These are phyloP conservation scores for Pollenia griseotomentosa DNA, from an alignment of 2,888 invertebrate species.

Conservation along the genomic window DNA sequence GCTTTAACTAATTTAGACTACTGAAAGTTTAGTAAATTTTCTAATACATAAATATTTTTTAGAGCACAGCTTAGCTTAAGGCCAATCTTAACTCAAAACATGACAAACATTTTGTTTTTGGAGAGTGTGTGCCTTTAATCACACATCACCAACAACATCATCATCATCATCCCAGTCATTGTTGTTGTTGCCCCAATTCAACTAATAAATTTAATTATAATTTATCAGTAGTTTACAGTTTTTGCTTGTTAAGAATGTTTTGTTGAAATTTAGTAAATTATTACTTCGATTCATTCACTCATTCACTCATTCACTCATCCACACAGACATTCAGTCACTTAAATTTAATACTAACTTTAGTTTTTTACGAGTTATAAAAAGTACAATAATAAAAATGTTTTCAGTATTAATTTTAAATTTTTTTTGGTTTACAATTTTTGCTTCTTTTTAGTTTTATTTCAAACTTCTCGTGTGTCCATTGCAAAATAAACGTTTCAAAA, in stretches of 20 bases:
- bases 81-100: neutral
- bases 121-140: constrained; percentile 14
- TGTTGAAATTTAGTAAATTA: constrained; percentile 47
- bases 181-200: constrained; percentile 38
- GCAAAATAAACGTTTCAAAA: constrained; percentile 50
- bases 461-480: constrained; percentile 47
- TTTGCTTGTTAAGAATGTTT: constrained; percentile 50
- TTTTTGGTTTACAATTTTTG: constrained; percentile 5
- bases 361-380: neutral
- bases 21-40: constrained; percentile 2
- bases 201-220: constrained; percentile 59
- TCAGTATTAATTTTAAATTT: constrained; percentile 32
- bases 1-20: neutral
- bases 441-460: constrained; percentile 23
- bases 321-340: neutral
- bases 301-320: neutral
- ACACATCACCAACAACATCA: constrained; percentile 14
- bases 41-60: neutral
- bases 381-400: constrained; percentile 17
- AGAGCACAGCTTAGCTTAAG: neutral
- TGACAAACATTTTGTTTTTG: neutral
- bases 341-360: constrained; percentile 9
- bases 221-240: neutral
- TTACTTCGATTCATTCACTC: constrained; percentile 1
- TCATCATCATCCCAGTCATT: neutral